Percentiles rank a stretch among this genome's conserved stretches.
Conservation (phyloP, 2,113 vertebrate genomes). For the Sterrhoptilus dennistouni region DNA sequence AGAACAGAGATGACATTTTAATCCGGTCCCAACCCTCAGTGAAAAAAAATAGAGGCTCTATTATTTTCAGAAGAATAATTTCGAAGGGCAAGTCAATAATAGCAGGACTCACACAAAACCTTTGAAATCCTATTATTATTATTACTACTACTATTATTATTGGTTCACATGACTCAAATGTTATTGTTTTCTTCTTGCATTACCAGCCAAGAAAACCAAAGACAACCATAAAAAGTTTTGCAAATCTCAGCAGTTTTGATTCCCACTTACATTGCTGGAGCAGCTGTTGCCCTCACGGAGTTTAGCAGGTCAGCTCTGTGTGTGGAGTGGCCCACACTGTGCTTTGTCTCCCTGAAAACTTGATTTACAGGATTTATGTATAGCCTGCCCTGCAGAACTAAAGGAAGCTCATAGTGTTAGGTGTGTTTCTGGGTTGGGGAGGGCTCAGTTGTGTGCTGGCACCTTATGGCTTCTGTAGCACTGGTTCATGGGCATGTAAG, state of each 20-base stretch:
- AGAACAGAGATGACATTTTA: not conserved
- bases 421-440: rapidly evolving
- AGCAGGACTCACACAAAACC: slow-evolving; percentile 34
- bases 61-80: slow-evolving; percentile 43
- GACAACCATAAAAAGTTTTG: slow-evolving; percentile 22
- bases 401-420: not conserved
- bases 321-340: not conserved
- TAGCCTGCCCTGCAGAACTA: not conserved
- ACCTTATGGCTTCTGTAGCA: not conserved
- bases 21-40: not conserved
- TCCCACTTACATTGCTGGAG: slow-evolving; percentile 32
- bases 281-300: not conserved
- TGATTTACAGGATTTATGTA: not conserved
- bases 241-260: slow-evolving; percentile 63
- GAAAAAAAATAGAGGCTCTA: not conserved
- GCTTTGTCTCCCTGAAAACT: not conserved
- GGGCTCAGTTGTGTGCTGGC: not conserved
- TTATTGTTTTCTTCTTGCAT: slow-evolving; percentile 57
- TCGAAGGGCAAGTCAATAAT: slow-evolving; percentile 41
- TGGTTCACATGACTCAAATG: slow-evolving; percentile 58
- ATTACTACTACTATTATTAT: slow-evolving; percentile 38
- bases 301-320: not conserved
- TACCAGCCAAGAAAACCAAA: slow-evolving; percentile 60
- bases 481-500: too few relatives aligned
- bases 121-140: slow-evolving; percentile 46